A percentile compares a stretch with the other conserved stretches of the same genome.
Conservation (phyloP, 2,888 invertebrate genomes). For the Agrochola macilenta region DNA sequence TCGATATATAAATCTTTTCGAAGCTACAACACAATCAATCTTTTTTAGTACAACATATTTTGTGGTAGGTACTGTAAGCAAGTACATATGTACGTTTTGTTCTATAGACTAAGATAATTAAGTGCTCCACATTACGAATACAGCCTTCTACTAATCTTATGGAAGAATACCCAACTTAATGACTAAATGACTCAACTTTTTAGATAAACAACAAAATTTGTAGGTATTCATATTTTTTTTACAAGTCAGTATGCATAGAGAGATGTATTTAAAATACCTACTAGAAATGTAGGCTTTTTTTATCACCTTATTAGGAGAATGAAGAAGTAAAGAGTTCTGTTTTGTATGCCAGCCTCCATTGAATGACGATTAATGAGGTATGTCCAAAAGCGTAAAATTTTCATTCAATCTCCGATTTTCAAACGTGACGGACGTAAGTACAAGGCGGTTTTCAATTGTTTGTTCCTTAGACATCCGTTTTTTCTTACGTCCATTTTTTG, state of each 20-base stretch:
- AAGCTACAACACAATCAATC: too few species aligned
- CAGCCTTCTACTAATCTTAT: conserved; percentile 8
- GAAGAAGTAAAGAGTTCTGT: background rate
- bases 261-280: background rate
- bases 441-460: conserved; percentile 10
- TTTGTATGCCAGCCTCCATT: conserved; percentile 16
- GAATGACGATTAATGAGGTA: conserved; percentile 19
- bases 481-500: conserved; percentile 6
- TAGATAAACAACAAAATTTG: conserved; percentile 34
- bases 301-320: background rate
- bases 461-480: background rate
- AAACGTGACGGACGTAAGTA: conserved; percentile 1
- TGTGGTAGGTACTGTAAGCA: background rate
- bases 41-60: too few species aligned
- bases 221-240: conserved; percentile 2
- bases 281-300: background rate
- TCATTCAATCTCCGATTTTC: conserved; percentile 35
- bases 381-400: conserved; percentile 26
- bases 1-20: background rate
- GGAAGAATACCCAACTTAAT: conserved; percentile 40
- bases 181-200: conserved; percentile 35
- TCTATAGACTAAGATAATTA: background rate
- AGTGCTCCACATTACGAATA: background rate
- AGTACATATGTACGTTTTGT: background rate
- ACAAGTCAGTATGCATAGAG: background rate